Evolutionary conservation across 2,888 invertebrate species (phyloP), one percentile per base, ranked within the genome.

Genomic region (Mesorhabditis belari): DNA sequence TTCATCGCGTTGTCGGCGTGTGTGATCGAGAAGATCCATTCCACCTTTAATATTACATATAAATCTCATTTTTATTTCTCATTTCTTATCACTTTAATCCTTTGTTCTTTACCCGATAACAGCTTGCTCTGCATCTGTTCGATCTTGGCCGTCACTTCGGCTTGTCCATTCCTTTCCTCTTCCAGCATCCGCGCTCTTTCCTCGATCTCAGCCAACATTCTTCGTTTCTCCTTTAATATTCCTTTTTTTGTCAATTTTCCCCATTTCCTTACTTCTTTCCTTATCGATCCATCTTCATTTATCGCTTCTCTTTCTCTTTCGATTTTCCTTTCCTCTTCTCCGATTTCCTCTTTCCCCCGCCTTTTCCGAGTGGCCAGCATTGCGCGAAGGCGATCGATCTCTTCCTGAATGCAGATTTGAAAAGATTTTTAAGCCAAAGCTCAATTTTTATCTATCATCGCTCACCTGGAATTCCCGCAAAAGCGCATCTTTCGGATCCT

Each of bases 401-500:
- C 74, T 21, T 77, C 77, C 82, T 95, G 93, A 83, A 94, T 91
- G 81, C 26, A 28, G 5, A 3, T 93, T 91, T 79, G 92, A 87
- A 51, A 21, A 19, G 9, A 51, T 51, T 35, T 35, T 35, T 35
- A 35, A 17, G 44, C 12, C 44, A 9, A 9, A 9, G 12, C 44
- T 17, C n/a, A 35, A 35, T 17, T 35, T 35, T 27, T 49, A 21
- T 17, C 35, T n/a, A n/a, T n/a, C n/a, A n/a, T 93, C n/a, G 85
- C 94, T 93, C 69, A 90, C 89, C 82, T 96, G 95, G 83, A 94
- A 92, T 82, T 95, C 91, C 79, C 94, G 87, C 59, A 94, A 85
- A 80, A 96, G 87, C 24, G 96, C 95, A 83, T 98, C 96, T 83
- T 98, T 96, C 44, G 96, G 95, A 86, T 99, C 96, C 83, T 98